phyloP scores from a whole-genome alignment of 2,888 invertebrate species.

The Dilophus febrilis region DNA sequence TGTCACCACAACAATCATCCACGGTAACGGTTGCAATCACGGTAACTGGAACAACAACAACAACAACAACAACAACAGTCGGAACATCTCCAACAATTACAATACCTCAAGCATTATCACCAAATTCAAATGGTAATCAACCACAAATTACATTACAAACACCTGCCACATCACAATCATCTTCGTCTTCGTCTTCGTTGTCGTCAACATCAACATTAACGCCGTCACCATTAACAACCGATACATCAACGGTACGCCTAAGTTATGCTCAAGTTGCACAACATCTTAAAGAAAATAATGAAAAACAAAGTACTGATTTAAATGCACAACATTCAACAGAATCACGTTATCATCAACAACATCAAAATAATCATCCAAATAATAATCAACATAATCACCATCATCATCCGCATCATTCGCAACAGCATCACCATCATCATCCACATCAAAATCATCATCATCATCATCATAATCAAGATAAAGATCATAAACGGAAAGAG shows the following conservation, averaged over 20 bases:
- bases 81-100: conserved; percentile 4
- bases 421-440: conserved; percentile 10
- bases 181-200: conserved; percentile 13
- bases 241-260: conserved; percentile 22
- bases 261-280: conserved; percentile 53
- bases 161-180: conserved; percentile 6
- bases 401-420: conserved; percentile 8
- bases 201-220: conserved; percentile 18
- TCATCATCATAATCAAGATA: conserved; percentile 11
- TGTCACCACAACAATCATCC: not conserved
- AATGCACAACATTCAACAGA: conserved; percentile 9
- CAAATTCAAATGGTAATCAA: conserved; percentile 5
- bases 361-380: conserved; percentile 6
- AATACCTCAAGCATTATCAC: conserved; percentile 13
- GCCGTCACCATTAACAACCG: conserved; percentile 8
- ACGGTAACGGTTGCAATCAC: too few species aligned
- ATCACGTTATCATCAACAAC: conserved; percentile 1
- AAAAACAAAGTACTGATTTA: conserved; percentile 8
- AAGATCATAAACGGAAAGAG: conserved; percentile 9
- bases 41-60: not conserved
- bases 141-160: not conserved
- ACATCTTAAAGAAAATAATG: conserved; percentile 36
- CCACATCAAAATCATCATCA: conserved; percentile 7
- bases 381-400: conserved; percentile 10
- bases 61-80: not conserved